Evolutionary conservation across 2,113 vertebrate species (phyloP).

Genomic region (Alligator mississippiensis): DNA sequence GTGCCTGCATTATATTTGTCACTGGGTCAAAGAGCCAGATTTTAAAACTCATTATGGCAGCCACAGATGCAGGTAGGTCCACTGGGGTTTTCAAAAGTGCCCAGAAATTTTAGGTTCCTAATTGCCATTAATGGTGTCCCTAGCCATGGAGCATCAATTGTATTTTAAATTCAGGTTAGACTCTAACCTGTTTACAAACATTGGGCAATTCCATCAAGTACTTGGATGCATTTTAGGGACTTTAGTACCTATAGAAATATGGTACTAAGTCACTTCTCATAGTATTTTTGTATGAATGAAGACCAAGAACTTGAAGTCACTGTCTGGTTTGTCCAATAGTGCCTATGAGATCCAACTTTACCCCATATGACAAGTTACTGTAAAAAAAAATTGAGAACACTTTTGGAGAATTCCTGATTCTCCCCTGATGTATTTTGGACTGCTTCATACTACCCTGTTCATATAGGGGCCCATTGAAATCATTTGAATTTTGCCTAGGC

Average conservation of each 20-base stretch:
- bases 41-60: neutral
- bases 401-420: neutral
- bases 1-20: neutral
- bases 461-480: neutral
- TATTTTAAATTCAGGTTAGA: no score
- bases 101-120: no score
- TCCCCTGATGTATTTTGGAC: neutral
- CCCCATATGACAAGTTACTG: no score
- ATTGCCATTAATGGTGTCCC: no score
- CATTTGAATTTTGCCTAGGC: accelerated
- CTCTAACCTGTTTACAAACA: no score
- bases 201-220: no score
- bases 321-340: no score
- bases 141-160: no score
- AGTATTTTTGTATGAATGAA: neutral
- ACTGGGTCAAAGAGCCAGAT: neutral
- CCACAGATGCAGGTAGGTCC: neutral
- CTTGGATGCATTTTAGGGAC: no score
- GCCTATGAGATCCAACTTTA: no score
- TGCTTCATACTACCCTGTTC: accelerated
- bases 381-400: no score
- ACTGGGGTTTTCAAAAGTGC: neutral
- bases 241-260: neutral
- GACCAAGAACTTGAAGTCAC: neutral
- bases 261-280: neutral